Base-by-base conservation (phyloP, 2,113 vertebrate genomes). In the Poicephalus gulielmi region DNA sequence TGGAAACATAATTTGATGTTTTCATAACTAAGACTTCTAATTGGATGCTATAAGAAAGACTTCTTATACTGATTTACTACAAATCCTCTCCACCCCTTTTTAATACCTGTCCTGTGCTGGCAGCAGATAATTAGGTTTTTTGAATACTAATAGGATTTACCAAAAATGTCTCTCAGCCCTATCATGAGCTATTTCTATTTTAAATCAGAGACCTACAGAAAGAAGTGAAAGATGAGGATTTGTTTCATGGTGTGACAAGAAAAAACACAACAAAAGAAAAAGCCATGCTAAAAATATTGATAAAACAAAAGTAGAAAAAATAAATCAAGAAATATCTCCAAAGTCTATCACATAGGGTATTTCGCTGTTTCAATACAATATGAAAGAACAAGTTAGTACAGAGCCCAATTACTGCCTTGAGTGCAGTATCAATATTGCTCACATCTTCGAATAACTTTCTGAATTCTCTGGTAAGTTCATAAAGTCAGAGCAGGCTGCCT, bases 361-460 rank as follows among this genome's bases (percentile, higher is more conserved):
- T 94, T 84, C n/a, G 78, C 33, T 80, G 52, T 83, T 95, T 71
- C 74, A 73, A 60, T 41, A 43, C 33, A 80, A 86, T 49, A 88
- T 41, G 84, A 81, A 92, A 93, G 68, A 94, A 73, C 60, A 83
- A 82, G 63, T 35, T 91, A 43, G 43, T 91, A 81, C 88, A 83
- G 59, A 96, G 81, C 41, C 73, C 19, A 94, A 70, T 94, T 87
- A 92, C 67, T 95, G 86, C 83, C 68, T 78, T 85, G 52, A 95
- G 79, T 83, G 87, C 66, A 94, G 76, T 85, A 83, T 92, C 81
- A 87, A 57, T 87, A 92, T 46, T 86, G 37, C 50, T 80, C 86
- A 66, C 8, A 4, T 69, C 83, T 93, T 92, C 1, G 0, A 85
- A 89, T 62, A 88, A 80, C n/a, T 85, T 92, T 41, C 53, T 74